Evolutionary conservation across 2,797 vertebrate species (phyloP).

Genomic region (Ataeniobius toweri): DNA sequence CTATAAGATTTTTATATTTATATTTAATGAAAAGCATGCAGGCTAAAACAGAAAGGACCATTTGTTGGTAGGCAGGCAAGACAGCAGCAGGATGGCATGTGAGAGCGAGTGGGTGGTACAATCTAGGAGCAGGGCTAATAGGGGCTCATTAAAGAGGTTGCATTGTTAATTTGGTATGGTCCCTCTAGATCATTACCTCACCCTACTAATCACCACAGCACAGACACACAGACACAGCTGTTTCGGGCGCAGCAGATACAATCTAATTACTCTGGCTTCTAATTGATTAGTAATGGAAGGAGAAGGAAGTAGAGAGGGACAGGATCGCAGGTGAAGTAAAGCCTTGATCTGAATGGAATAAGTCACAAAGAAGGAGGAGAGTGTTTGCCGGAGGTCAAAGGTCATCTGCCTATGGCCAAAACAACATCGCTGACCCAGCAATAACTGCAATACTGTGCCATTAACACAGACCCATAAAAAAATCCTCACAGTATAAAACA

Average conservation of each 20-base stretch:
- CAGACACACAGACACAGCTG: slow-evolving; percentile 33
- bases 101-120: slow-evolving; percentile 56
- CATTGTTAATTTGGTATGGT: slow-evolving; percentile 87
- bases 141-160: slow-evolving; percentile 84
- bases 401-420: slow-evolving; percentile 22
- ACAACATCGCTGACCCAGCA: slow-evolving; percentile 52
- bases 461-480: slow-evolving; percentile 37
- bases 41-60: neutral
- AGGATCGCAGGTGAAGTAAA: slow-evolving; percentile 47
- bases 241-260: slow-evolving; percentile 58
- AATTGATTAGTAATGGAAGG: slow-evolving; percentile 73
- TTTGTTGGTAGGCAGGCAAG: neutral
- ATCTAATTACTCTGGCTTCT: slow-evolving; percentile 73
- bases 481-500: neutral
- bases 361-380: slow-evolving; percentile 26
- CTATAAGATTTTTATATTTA: neutral
- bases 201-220: slow-evolving; percentile 78
- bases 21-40: neutral
- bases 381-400: slow-evolving; percentile 26
- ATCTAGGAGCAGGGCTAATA: slow-evolving; percentile 82
- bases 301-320: slow-evolving; percentile 44
- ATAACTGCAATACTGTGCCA: slow-evolving; percentile 38
- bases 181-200: slow-evolving; percentile 85
- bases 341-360: slow-evolving; percentile 38
- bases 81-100: neutral